Percentiles rank a stretch among this genome's conserved stretches.
phyloP scores from a whole-genome alignment of 2,888 invertebrate genomes.

The Chaitophorus viminalis region DNA sequence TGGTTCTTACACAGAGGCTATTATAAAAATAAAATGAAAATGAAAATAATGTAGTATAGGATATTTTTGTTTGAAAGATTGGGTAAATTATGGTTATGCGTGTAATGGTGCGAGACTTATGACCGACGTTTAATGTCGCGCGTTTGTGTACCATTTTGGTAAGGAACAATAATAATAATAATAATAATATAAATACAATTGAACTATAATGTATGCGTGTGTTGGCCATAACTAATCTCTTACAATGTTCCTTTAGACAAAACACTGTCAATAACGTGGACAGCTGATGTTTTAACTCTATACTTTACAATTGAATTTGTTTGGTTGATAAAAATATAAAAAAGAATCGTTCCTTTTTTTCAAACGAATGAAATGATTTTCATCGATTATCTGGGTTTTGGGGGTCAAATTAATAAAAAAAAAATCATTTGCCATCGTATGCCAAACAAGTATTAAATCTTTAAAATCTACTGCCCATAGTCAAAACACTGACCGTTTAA shows the following conservation, averaged over 20 bases:
- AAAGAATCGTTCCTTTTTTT: slow-evolving; percentile 3
- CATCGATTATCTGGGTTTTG: background rate
- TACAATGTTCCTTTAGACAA: slow-evolving; percentile 57
- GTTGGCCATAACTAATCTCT: slow-evolving; percentile 47
- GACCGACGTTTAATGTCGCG: slow-evolving; percentile 21
- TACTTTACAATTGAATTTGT: slow-evolving; percentile 17
- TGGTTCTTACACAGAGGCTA: background rate
- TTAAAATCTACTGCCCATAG: slow-evolving; percentile 1
- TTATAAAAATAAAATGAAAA: slow-evolving; percentile 27
- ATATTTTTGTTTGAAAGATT: slow-evolving; percentile 54
- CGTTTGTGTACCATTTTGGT: slow-evolving; percentile 29
- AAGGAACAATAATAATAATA: slow-evolving; percentile 42
- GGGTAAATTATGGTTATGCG: slow-evolving; percentile 40
- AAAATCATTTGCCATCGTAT: background rate
- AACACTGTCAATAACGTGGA: slow-evolving; percentile 56
- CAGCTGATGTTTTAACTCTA: slow-evolving; percentile 39
- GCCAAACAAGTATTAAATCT: background rate
- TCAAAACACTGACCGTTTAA: slow-evolving; percentile 36
- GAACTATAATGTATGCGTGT: slow-evolving; percentile 12
- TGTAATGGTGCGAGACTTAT: slow-evolving; percentile 54
- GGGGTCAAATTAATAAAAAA: background rate
- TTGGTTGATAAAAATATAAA: slow-evolving; percentile 30
- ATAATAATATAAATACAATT: slow-evolving; percentile 42
- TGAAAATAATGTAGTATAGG: background rate
- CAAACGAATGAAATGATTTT: background rate